Percentiles rank a stretch among this genome's conserved stretches.
Evolutionary conservation across 1,140 invertebrate genomes (phyloP).

Genomic region (Drosophila orosa): DNA sequence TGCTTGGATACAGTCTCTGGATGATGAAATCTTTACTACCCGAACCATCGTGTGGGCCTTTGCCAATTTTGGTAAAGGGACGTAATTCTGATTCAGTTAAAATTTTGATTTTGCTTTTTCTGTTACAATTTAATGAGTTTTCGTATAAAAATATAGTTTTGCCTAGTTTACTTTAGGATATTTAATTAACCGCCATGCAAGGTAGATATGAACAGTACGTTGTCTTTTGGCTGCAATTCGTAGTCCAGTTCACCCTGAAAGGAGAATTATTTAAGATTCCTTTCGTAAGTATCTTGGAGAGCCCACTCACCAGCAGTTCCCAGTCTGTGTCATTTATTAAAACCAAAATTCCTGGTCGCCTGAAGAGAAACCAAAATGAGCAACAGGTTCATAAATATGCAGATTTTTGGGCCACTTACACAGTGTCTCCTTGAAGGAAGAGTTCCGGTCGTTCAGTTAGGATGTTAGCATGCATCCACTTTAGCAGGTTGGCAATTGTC

Average conservation of each 20-base stretch:
- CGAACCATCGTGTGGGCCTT: conserved; percentile 76
- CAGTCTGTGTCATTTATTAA: conserved; percentile 97
- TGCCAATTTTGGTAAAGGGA: conserved; percentile 66
- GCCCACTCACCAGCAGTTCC: conserved; percentile 91
- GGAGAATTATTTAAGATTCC: not conserved
- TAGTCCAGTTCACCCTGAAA: conserved; percentile 85
- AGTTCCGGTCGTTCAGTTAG: conserved; percentile 94
- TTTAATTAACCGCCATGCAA: conserved; percentile 86
- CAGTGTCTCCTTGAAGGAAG: conserved; percentile 93
- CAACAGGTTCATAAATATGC: not conserved
- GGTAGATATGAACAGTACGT: conserved; percentile 87
- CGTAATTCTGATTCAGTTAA: conserved; percentile 69
- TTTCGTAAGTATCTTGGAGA: no score
- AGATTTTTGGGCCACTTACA: conserved; percentile 86
- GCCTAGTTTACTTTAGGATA: not conserved
- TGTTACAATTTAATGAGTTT: conserved; percentile 8
- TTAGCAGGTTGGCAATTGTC: conserved; percentile 90
- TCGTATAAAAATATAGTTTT: conserved; percentile 29
- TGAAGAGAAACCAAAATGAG: conserved; percentile 68
- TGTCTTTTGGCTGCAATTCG: conserved; percentile 85
- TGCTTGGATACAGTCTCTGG: rapidly evolving
- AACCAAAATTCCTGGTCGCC: conserved; percentile 95
- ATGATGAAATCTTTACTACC: conserved; percentile 68
- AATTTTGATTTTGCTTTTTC: conserved; percentile 8
- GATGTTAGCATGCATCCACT: conserved; percentile 94